Evolutionary conservation across 2,797 vertebrate species (phyloP), one percentile per base, ranked within the genome.

Genomic region (Chaenodraco wilsoni): DNA sequence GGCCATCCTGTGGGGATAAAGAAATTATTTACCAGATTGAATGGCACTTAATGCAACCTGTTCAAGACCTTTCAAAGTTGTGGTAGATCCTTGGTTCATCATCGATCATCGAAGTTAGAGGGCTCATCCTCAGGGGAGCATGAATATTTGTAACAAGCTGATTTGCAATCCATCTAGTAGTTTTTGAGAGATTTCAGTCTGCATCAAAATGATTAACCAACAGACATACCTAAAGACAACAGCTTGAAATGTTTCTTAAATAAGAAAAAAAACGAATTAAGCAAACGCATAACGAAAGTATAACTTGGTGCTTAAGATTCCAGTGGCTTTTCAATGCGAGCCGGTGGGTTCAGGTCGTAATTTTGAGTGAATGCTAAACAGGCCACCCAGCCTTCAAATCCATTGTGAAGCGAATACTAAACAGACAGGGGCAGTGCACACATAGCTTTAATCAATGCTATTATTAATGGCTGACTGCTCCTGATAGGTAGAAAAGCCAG

Each of bases 381-480:
- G 61, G 54, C 19, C 62, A 69, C 31, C 54, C 55, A 41, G 69
- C 56, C 62, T 58, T 62, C 63, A 80, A 62, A 66, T 52, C 13
- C 40, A 57, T 61, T 72, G 52, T 66, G 46, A 70, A 50, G 48
- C 1, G 66, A 82, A 89, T 84, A 62, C 64, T 73, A 68, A 89
- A 74, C 74, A 75, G 73, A 58, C n/a, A 15, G 56, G 10, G 33
- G 21, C 59, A 17, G 54, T 4, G 31, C 70, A 69, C 52, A 55
- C 62, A 74, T 78, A 83, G 65, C 82, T 74, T 83, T 86, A 87
- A 87, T 90, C 76, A 83, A 76, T 83, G 75, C 81, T 72, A 76
- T 84, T 88, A 90, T 86, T 79, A 89, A 85, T 81, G 85, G 74
- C 52, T 81, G 80, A 71, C 73, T 87, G 85, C 69, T 78, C 57